These are phyloP conservation scores for Cotesia congregata DNA, from an alignment of 2,888 invertebrate genomes.

Conservation along the genomic window DNA sequence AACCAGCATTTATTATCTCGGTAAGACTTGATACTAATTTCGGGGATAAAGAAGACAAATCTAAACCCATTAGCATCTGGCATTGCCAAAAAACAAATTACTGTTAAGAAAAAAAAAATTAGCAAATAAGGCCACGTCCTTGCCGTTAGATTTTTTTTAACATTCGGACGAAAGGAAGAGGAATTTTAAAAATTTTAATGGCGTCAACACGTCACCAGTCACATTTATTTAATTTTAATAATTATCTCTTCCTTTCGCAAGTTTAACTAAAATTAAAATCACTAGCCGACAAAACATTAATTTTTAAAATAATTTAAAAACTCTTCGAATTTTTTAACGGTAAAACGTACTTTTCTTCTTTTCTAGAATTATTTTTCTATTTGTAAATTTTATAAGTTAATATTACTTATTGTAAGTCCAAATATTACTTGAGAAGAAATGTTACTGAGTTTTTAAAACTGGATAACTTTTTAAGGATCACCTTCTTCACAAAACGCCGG, in stretches of 20 bases:
- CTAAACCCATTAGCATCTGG: constrained; percentile 31
- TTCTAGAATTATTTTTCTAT: no score
- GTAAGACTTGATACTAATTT: no score
- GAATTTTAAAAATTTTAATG: constrained; percentile 51
- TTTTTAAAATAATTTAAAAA: background rate
- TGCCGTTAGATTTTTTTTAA: background rate
- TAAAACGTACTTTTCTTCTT: no score
- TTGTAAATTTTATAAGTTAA: no score
- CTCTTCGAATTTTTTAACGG: constrained; percentile 27
- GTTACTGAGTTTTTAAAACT: background rate
- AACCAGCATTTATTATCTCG: no score
- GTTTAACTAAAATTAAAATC: background rate
- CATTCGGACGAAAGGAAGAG: constrained; percentile 17
- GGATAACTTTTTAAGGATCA: constrained; percentile 28
- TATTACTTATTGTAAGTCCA: background rate
- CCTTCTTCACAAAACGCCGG: constrained; percentile 64
- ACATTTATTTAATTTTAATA: constrained; percentile 35
- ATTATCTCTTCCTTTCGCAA: constrained; percentile 4
- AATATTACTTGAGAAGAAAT: background rate
- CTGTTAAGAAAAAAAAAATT: background rate
- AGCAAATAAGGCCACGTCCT: constrained; percentile 19
- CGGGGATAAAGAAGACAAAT: constrained; percentile 21
- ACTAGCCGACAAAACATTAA: background rate
- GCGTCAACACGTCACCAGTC: constrained; percentile 62
- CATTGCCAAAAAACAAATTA: constrained; percentile 17